Base-by-base conservation (phyloP, 2,888 invertebrate genomes). In the Caenorhabditis sinica region DNA sequence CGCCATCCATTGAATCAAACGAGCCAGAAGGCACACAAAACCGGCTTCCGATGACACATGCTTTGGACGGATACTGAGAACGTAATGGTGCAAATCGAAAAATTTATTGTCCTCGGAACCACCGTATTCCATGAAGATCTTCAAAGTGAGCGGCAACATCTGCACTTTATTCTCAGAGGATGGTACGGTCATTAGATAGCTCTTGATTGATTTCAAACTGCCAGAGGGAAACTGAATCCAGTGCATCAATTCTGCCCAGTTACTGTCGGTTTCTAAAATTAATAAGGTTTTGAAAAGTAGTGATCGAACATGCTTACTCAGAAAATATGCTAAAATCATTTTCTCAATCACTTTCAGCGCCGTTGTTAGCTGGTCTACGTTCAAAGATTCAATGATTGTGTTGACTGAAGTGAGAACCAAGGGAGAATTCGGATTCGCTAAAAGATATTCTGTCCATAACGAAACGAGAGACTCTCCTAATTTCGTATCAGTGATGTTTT, bases 11-110 rank as follows among this genome's bases (percentile, higher is more conserved):
- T 80, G 80, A 53, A 87, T 60, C 9, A 85, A 72, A 30, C 86
- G 80, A 17, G 81, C 87, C 40, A 91, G 79, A 5, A 90, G 85
- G 13, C 86, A 74, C 15, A 90, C 53, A 58, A 91, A 88, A 11
- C 87, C 86, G 1, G 88, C 66, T 79, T 92, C 92, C 51, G 69
- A 79, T 23, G 43, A 45, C 23, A 84, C 88, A 58, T 75, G 91
- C 88, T 92, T 92, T 51, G 92, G 91, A 49, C 91, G 92, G 33
- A 91, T 74, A 36, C 83, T 86, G 13, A 60, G 53, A 8, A 91
- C 58, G 72, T 90, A 91, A 30, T 84, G 69, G 53, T 87, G 86
- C 9, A 91, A 73, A 15, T 83, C 74, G 33, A 83, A 73, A 65
- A 86, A 88, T 11, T 79, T 51, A 25, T 69, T 66, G 28, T 87